Evolutionary conservation across 2,888 invertebrate genomes (phyloP).

Genomic region (Habrosyne pyritoides): DNA sequence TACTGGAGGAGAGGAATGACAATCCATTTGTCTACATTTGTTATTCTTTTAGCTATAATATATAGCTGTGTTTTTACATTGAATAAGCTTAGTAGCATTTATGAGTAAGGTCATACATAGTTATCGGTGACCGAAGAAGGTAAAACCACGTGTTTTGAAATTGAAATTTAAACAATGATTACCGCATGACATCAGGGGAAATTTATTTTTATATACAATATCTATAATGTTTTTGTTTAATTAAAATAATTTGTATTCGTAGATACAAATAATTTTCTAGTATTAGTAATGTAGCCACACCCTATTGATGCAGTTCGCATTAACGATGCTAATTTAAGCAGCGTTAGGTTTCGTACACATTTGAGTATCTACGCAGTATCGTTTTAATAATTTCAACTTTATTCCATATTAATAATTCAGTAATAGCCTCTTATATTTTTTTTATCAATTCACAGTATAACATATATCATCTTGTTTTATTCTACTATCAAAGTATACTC

Average conservation of each 20-base stretch:
- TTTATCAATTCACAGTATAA: too few species aligned
- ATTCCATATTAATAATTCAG: not conserved
- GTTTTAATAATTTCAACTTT: not conserved
- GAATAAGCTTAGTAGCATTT: not conserved
- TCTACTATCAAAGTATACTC: too few species aligned
- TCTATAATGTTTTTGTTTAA: not conserved
- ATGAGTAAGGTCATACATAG: not conserved
- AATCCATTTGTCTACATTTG: too few species aligned
- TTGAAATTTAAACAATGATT: not conserved
- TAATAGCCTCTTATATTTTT: too few species aligned
- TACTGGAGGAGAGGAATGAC: too few species aligned
- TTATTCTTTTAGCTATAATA: too few species aligned
- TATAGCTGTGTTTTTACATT: not conserved
- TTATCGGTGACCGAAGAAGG: not conserved
- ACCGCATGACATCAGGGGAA: not conserved
- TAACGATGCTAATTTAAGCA: slow-evolving; percentile 32
- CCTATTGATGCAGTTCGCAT: slow-evolving; percentile 36
- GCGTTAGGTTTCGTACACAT: slow-evolving; percentile 31
- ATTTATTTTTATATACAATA: not conserved
- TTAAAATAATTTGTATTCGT: not conserved
- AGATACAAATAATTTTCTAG: not conserved
- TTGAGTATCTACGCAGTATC: not conserved
- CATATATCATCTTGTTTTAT: too few species aligned
- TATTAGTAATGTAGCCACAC: slow-evolving; percentile 18
- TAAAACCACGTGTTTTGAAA: not conserved